These are phyloP conservation scores for Anoncus sp. DNA, from an alignment of 2,888 invertebrate genomes.

Conservation along the genomic window DNA sequence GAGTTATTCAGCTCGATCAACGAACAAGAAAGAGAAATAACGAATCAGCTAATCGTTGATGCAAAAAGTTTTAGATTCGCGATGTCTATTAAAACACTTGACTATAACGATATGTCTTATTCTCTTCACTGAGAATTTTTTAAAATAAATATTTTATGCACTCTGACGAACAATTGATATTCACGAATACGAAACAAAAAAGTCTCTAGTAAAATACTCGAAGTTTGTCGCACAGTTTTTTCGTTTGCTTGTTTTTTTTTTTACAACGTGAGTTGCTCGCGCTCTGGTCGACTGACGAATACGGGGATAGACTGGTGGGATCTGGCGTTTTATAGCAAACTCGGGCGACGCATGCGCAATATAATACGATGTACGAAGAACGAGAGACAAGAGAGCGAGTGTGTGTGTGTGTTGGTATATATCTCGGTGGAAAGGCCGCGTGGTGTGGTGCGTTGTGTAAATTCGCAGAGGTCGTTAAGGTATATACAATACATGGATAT, in stretches of 20 bases:
- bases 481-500: conserved; percentile 11
- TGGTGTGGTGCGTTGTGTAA: neutral
- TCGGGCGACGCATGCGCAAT: conserved; percentile 42
- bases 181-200: neutral
- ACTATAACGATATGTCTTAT: neutral
- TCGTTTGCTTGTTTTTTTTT: neutral
- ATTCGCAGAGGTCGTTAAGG: neutral
- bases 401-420: neutral
- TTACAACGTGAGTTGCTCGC: conserved; percentile 24
- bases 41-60: neutral
- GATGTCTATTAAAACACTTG: conserved; percentile 3
- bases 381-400: conserved; percentile 17
- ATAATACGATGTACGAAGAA: neutral
- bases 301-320: conserved; percentile 36
- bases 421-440: neutral
- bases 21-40: neutral
- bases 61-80: neutral
- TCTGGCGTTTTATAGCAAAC: conserved; percentile 53
- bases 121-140: neutral
- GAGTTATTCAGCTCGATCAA: neutral
- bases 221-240: conserved; percentile 8
- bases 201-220: neutral
- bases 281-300: conserved; percentile 41
- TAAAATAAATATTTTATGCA: neutral
- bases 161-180: neutral